These are phyloP conservation scores for Operophtera brumata DNA, from an alignment of 2,888 invertebrate species.

Conservation along the genomic window DNA sequence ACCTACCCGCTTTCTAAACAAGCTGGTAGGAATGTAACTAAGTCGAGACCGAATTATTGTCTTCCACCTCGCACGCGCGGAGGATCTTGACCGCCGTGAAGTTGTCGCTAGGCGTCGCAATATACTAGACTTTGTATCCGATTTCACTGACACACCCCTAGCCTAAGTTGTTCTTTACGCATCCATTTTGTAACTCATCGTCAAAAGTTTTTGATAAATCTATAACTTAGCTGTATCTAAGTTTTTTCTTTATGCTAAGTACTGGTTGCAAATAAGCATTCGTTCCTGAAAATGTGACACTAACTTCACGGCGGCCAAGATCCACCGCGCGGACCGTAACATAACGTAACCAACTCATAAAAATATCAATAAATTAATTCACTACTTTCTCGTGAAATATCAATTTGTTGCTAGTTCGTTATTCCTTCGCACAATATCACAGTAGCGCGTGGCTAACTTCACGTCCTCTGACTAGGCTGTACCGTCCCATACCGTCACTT, in stretches of 20 bases:
- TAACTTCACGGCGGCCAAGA: constrained; percentile 4
- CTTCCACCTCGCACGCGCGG: constrained; percentile 47
- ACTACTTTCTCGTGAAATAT: constrained; percentile 41
- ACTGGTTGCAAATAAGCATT: too few species aligned
- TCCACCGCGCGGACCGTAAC: constrained; percentile 19
- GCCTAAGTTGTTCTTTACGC: too few species aligned
- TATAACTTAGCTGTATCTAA: too few species aligned
- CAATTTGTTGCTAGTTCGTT: constrained; percentile 53
- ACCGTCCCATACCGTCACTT: constrained; percentile 19
- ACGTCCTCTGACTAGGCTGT: constrained; percentile 66
- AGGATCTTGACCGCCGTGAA: not conserved
- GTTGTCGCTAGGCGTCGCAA: not conserved
- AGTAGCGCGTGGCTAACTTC: constrained; percentile 53
- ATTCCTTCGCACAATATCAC: constrained; percentile 55
- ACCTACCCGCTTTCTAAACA: constrained; percentile 17
- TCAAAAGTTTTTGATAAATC: too few species aligned
- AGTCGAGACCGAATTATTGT: constrained; percentile 55
- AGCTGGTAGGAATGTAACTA: constrained; percentile 32
- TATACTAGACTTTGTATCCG: too few species aligned
- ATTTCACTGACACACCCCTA: too few species aligned
- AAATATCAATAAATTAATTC: constrained; percentile 53
- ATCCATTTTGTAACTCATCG: too few species aligned
- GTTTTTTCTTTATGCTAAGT: too few species aligned
- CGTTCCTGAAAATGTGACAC: too few species aligned
- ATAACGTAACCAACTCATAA: constrained; percentile 29